Evolutionary conservation across 2,888 invertebrate genomes (phyloP).

Genomic region (Linnaemya vulpina): DNA sequence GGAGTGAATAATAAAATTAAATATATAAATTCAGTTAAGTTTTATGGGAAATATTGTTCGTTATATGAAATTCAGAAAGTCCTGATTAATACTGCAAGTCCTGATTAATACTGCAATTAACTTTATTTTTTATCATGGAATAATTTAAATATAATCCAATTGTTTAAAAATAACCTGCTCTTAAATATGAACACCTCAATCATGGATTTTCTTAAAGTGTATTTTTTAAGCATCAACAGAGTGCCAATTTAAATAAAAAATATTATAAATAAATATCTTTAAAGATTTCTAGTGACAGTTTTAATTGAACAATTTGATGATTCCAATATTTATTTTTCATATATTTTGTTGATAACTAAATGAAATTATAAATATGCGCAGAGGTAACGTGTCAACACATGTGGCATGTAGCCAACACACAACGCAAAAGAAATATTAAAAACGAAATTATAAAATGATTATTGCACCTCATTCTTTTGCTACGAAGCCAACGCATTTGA

Average conservation of each 20-base stretch:
- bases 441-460: slow-evolving; percentile 22
- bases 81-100: no score
- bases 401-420: slow-evolving; percentile 56
- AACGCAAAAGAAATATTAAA: no score
- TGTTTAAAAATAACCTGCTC: no score
- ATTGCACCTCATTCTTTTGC: slow-evolving; percentile 27
- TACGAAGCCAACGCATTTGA: slow-evolving; percentile 14
- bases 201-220: background rate
- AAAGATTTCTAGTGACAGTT: background rate
- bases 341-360: slow-evolving; percentile 19
- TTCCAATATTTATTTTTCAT: slow-evolving; percentile 35
- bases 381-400: slow-evolving; percentile 51
- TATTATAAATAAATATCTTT: slow-evolving; percentile 11
- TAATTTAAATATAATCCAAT: no score
- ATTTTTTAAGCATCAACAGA: no score
- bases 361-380: slow-evolving; percentile 15
- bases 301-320: slow-evolving; percentile 26
- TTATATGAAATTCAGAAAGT: no score
- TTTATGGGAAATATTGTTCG: no score
- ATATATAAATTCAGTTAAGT: no score
- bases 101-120: no score
- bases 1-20: no score
- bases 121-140: no score
- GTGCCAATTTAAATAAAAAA: background rate
- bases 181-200: no score